A percentile compares a stretch with the other conserved stretches of the same genome.
These are phyloP conservation scores for Oreotrochilus melanogaster DNA, from an alignment of 2,113 vertebrate species.

Conservation along the genomic window DNA sequence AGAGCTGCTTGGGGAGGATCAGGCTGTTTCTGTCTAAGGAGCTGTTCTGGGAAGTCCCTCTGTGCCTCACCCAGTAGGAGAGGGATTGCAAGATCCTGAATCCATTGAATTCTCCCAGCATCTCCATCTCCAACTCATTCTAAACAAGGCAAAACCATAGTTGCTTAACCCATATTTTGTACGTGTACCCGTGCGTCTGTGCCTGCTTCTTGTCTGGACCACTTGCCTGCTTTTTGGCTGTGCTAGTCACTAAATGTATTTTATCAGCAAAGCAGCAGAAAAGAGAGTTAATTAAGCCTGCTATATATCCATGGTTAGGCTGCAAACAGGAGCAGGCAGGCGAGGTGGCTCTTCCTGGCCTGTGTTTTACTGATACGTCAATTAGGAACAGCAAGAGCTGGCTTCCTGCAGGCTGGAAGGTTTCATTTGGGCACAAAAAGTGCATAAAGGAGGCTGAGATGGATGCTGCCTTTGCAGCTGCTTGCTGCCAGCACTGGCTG, in stretches of 20 bases:
- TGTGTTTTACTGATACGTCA: not conserved
- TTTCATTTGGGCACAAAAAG: not conserved
- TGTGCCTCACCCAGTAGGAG: not conserved
- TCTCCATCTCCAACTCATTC: not conserved
- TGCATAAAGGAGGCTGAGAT: not conserved
- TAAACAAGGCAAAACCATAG: not conserved
- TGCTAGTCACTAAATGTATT: not conserved
- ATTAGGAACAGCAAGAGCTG: not conserved
- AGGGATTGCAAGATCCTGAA: not conserved
- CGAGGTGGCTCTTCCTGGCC: not conserved
- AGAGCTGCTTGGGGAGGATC: not conserved
- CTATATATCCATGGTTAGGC: not conserved
- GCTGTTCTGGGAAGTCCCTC: not conserved
- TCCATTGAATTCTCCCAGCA: not conserved
- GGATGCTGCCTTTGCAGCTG: not conserved
- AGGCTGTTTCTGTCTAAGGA: not conserved
- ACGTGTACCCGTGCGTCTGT: accelerated
- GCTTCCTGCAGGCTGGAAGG: not conserved
- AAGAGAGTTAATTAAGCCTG: not conserved
- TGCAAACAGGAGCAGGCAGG: not conserved
- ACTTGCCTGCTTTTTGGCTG: not conserved
- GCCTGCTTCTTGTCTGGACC: not conserved
- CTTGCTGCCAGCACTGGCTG: not conserved
- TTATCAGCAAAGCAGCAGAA: not conserved
- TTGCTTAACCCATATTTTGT: not conserved